Base-by-base conservation (phyloP, 2,113 vertebrate genomes). In the Pagrus major region DNA sequence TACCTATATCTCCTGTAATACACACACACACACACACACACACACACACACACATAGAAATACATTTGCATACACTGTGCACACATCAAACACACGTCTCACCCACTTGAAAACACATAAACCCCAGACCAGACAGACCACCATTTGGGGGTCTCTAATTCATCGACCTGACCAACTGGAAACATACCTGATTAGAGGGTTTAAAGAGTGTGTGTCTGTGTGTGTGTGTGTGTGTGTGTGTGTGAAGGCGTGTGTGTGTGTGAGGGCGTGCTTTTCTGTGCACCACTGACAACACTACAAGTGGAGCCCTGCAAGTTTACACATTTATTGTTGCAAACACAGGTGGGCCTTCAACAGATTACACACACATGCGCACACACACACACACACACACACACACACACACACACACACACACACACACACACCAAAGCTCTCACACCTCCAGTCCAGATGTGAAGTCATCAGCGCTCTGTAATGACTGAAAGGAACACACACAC, bases 111-210 rank as follows among this genome's bases (percentile, higher is more conserved):
- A 84, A 61, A 66, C 77, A 71, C 54, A 80, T 16, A 73, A 78
- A 71, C 29, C 31, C 42, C 51, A 59, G 74, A 78, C 64, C 33
- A 85, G 88, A 75, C 84, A 86, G 44, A 49, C 61, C 56, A 68
- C 59, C 55, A 64, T 88, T 51, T 70, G 29, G 63, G 70, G 74
- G 66, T 89, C 88, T 92, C 35, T 92, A 83, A 91, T 85, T 91
- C 61, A 84, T 87, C 80, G 73, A 61, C 52, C 61, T 42, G 79
- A 80, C 81, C 80, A 64, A 89, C 76, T 82, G 89, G 83, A 93
- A 91, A 78, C 78, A 78, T 21, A 76, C 74, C 44, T 84, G 35
- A 89, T 92, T 92, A 92, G 66, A 88, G 81, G 84, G 55, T 80
- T 84, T 66, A 4, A 64, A 51, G n/a, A 68, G 42, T 46, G 59